Conservation (phyloP, 1,140 invertebrate genomes). For the Hycleus cichorii region DNA sequence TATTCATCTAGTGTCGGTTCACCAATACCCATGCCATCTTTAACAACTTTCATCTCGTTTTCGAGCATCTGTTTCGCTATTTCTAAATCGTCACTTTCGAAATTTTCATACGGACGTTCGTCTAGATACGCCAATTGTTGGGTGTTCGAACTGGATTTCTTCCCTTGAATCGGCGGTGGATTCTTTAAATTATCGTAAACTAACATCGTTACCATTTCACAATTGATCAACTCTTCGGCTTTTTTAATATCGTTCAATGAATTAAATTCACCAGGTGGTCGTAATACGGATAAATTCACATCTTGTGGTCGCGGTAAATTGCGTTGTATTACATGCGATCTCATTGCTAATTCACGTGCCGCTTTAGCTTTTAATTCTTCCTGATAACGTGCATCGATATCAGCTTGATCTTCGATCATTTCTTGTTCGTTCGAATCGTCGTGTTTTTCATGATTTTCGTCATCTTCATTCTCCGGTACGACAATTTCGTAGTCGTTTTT, state of each 20-base stretch:
- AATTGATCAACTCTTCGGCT: conserved; percentile 95
- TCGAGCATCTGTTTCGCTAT: conserved; percentile 60
- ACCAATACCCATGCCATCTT: conserved; percentile 90
- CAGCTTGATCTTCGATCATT: conserved; percentile 77
- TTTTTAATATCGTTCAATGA: conserved; percentile 83
- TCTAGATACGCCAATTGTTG: conserved; percentile 76
- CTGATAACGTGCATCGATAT: conserved; percentile 68
- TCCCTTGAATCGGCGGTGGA: conserved; percentile 43
- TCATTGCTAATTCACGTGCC: conserved; percentile 63
- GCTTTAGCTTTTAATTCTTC: conserved; percentile 48
- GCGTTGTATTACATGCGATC: conserved; percentile 85
- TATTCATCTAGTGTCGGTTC: conserved; percentile 74
- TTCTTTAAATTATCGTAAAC: conserved; percentile 78
- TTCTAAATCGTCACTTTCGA: conserved; percentile 61
- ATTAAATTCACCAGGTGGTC: conserved; percentile 62
- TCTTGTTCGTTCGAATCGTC: conserved; percentile 17
- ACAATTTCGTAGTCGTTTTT: conserved; percentile 99
- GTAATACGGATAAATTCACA: conserved; percentile 73
- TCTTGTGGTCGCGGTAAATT: conserved; percentile 82
- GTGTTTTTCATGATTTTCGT: conserved; percentile 43
- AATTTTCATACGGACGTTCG: conserved; percentile 74
- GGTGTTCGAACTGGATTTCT: conserved; percentile 35
- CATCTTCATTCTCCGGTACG: conserved; percentile 78
- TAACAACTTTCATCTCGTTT: conserved; percentile 83
- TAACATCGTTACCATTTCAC: conserved; percentile 94